Evolutionary conservation across 2,888 invertebrate species (phyloP).

Genomic region (Spatulosminthurus flaviceps): DNA sequence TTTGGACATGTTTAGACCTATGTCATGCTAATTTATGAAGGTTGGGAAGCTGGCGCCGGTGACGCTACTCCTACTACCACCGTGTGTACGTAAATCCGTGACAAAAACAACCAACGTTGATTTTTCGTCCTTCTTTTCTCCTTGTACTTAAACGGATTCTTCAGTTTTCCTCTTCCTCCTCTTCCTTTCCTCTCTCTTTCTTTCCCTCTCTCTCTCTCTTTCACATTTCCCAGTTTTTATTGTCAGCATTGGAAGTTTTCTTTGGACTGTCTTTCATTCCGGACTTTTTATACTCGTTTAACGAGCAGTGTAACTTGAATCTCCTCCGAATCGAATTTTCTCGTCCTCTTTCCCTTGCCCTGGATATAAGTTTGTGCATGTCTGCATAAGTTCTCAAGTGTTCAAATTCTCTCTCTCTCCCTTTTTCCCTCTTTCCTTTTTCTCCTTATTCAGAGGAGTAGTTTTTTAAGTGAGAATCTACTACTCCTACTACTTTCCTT

Average conservation of each 20-base stretch:
- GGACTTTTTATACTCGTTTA: slow-evolving; percentile 10
- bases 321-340: slow-evolving; percentile 18
- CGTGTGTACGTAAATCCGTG: slow-evolving; percentile 5
- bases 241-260: slow-evolving; percentile 13
- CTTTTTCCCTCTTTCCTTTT: too few species aligned
- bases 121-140: neutral
- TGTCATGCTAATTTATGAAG: slow-evolving; percentile 18
- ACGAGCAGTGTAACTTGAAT: slow-evolving; percentile 18
- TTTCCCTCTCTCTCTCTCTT: neutral
- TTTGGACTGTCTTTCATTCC: slow-evolving; percentile 18
- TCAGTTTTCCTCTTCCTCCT: neutral
- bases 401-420: neutral
- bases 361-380: neutral
- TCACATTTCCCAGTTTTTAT: neutral
- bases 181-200: neutral
- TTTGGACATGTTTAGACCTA: slow-evolving; percentile 16
- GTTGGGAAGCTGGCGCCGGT: slow-evolving; percentile 14
- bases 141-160: neutral
- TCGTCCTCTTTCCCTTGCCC: neutral
- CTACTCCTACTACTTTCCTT: too few species aligned
- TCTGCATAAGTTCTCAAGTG: neutral
- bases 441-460: too few species aligned
- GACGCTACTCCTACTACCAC: too few species aligned
- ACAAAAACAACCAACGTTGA: slow-evolving; percentile 6
- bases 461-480: slow-evolving; percentile 11